Base-by-base conservation (phyloP, 1,140 invertebrate genomes). In the Oreohelix idahoensis region DNA sequence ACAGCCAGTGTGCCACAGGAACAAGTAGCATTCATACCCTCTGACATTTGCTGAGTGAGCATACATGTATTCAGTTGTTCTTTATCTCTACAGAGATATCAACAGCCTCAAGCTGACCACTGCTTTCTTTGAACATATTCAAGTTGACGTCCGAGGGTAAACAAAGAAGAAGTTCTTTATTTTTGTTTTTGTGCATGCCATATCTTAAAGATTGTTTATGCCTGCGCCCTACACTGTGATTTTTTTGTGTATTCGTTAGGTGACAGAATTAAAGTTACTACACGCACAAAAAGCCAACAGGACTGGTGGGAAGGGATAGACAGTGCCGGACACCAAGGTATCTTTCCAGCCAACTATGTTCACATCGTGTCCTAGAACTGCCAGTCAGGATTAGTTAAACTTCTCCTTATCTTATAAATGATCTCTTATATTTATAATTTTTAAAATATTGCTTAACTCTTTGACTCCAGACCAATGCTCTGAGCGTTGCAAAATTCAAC, bases 331-430 rank as follows among this genome's bases (percentile, higher is more conserved):
- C 81, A 79, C 15, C 66, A 78, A 38, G 89, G 89, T 45, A 90
- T 90, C 69, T 90, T 90, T 79, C 89, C 89, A 58, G 89, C 89
- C 1, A 90, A 90, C 74, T 90, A 84, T 81, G 87, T 89, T n/a
- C 66, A 71, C 69, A 51, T 86, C 5, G 20, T 85, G 20, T 84
- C 63, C 17, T 2, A 66, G 5, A 4, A 32, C 1, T 66, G 29
- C n/a, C 20, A 13, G 51, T 10, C 26, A 8, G 66, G 63, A 70
- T 70, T 32, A 49, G 39, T 80, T 58, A 20, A 23, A 23, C 20
- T 58, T 58, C 4, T n/a, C 26, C 53, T 4, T 58, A 20, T 4
- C 53, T 58, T 58, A 58, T 58, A 58, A 15, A 23, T 58, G 17
- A 23, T 2, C 10, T n/a, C 15, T 15, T 23, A 58, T 2, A 23